Evolutionary conservation across 1,140 invertebrate species (phyloP).

Genomic region (Diploscapter pachys): DNA sequence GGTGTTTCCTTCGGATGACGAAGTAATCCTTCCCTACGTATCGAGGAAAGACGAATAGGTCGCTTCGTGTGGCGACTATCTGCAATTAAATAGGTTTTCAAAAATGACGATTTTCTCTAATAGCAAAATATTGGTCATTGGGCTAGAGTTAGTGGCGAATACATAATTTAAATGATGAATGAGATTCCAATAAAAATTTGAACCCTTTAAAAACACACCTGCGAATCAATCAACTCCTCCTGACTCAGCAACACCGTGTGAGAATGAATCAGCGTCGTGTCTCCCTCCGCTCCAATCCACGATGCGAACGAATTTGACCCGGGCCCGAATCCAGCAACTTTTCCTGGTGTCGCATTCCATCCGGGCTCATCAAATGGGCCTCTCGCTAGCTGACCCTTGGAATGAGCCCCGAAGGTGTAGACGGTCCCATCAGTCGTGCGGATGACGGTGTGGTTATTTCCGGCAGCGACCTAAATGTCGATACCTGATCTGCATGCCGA

Average conservation of each 20-base stretch:
- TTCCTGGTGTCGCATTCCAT: slow-evolving; percentile 78
- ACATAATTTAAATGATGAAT: neutral
- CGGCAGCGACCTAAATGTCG: slow-evolving; percentile 71
- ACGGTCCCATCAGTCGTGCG: slow-evolving; percentile 84
- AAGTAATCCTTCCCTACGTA: slow-evolving; percentile 44
- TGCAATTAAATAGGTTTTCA: neutral
- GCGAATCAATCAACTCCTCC: slow-evolving; percentile 41
- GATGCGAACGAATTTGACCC: slow-evolving; percentile 75
- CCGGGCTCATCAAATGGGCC: slow-evolving; percentile 64
- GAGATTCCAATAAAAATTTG: neutral
- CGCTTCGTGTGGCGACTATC: slow-evolving; percentile 3
- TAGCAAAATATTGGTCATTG: neutral
- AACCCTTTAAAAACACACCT: neutral
- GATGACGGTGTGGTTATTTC: slow-evolving; percentile 88
- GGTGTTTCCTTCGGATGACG: slow-evolving; percentile 34
- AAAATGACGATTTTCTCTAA: neutral
- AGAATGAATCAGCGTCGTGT: slow-evolving; percentile 88
- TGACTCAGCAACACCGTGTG: slow-evolving; percentile 85
- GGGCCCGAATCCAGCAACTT: slow-evolving; percentile 71
- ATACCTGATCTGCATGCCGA: no score
- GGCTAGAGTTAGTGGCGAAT: neutral
- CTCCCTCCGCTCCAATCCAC: slow-evolving; percentile 87
- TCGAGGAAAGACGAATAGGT: slow-evolving; percentile 34
- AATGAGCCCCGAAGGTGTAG: slow-evolving; percentile 85
- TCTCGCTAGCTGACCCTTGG: slow-evolving; percentile 78